phyloP scores from a whole-genome alignment of 1,140 invertebrate species.

The Apis cerana region DNA sequence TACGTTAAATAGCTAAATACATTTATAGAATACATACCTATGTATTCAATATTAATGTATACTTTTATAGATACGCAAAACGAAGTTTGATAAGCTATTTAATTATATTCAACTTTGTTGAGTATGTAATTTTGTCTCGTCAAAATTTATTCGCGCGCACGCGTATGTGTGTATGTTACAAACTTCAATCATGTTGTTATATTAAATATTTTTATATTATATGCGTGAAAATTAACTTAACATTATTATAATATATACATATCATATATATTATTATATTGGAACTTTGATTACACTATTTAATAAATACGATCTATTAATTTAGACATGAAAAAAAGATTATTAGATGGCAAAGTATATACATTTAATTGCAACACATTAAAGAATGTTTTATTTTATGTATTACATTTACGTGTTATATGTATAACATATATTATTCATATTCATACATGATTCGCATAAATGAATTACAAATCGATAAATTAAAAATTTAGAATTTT shows the following conservation, averaged over 20 bases:
- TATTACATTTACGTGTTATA: not conserved
- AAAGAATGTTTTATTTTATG: not conserved
- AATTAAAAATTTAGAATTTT: not conserved
- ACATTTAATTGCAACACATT: slow-evolving; percentile 16
- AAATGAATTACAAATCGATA: not conserved
- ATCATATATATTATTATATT: slow-evolving; percentile 11
- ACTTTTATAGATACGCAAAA: slow-evolving; percentile 31
- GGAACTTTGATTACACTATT: slow-evolving; percentile 28
- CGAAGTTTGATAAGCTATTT: slow-evolving; percentile 34
- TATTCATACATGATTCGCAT: not conserved
- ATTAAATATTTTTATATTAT: not conserved
- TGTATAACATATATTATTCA: not conserved
- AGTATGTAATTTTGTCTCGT: slow-evolving; percentile 11
- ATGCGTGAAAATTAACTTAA: not conserved
- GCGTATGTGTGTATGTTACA: not conserved
- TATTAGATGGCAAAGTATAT: slow-evolving; percentile 35
- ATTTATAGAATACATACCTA: slow-evolving; percentile 37
- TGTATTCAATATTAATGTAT: slow-evolving; percentile 26
- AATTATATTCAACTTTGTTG: slow-evolving; percentile 11
- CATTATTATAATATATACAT: not conserved
- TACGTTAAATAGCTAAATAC: slow-evolving; percentile 11
- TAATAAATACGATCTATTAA: slow-evolving; percentile 23
- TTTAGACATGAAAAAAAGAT: slow-evolving; percentile 38
- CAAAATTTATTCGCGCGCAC: not conserved
- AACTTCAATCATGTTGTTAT: not conserved